phyloP scores from a whole-genome alignment of 2,113 vertebrate species.

The Dinomys branickii region DNA sequence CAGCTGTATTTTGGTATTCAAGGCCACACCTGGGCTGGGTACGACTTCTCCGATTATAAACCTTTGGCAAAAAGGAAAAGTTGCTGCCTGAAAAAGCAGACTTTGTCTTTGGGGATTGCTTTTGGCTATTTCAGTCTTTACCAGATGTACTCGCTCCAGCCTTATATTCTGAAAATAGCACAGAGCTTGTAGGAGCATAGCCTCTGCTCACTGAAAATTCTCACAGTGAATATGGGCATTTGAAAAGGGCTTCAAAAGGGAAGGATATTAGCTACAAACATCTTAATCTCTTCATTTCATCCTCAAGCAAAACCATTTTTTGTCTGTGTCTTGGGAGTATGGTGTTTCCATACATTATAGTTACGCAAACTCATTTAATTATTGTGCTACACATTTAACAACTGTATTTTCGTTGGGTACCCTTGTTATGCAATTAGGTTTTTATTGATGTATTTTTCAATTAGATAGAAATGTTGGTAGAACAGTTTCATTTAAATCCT shows the following conservation, averaged over 20 bases:
- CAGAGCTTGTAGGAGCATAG: not conserved
- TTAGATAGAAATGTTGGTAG: not conserved
- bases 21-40: conserved; percentile 76
- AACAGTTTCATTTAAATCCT: not conserved
- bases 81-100: conserved; percentile 50
- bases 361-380: not conserved
- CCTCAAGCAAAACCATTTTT: not conserved
- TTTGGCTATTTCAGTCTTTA: conserved; percentile 25
- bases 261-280: not conserved
- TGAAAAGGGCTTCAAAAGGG: conserved; percentile 30
- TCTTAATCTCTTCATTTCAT: conserved; percentile 18
- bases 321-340: not conserved
- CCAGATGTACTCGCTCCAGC: conserved; percentile 38
- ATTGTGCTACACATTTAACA: not conserved
- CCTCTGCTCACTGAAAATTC: not conserved
- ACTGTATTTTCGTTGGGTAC: not conserved
- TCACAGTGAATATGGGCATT: conserved; percentile 24
- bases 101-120: conserved; percentile 31
- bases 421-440: not conserved
- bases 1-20: conserved; percentile 73
- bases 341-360: not conserved
- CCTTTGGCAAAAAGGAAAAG: conserved; percentile 44
- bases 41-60: not conserved
- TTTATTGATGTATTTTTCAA: not conserved
- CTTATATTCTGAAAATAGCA: conserved; percentile 28